Evolutionary conservation across 2,797 vertebrate species (phyloP).

Genomic region (Hephaestus fuliginosus): DNA sequence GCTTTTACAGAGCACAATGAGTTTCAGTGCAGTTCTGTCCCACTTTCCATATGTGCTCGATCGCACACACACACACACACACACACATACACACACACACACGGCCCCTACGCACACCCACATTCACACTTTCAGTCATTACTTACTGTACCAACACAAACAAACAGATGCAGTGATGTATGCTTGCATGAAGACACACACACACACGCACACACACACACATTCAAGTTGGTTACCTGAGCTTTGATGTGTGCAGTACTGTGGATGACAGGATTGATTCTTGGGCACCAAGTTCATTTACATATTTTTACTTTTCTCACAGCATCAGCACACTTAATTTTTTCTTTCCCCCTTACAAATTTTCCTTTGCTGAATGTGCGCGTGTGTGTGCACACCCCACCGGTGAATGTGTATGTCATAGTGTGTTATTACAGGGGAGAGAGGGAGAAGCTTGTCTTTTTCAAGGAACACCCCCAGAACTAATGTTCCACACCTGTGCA

Average conservation of each 20-base stretch:
- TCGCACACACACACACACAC: constrained; percentile 33
- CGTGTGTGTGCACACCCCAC: constrained; percentile 16
- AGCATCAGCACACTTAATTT: constrained; percentile 64
- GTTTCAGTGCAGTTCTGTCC: constrained; percentile 54
- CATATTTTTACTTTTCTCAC: constrained; percentile 83
- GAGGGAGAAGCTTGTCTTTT: constrained; percentile 83
- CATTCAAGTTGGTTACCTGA: constrained; percentile 63
- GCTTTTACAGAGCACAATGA: constrained; percentile 43
- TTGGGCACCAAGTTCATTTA: constrained; percentile 82
- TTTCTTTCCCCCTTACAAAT: constrained; percentile 30
- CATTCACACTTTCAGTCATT: constrained; percentile 38
- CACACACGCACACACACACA: not conserved
- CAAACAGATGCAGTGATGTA: constrained; percentile 32
- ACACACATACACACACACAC: constrained; percentile 26
- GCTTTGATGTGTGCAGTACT: constrained; percentile 74
- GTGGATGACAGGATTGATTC: constrained; percentile 86
- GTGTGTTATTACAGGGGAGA: constrained; percentile 79
- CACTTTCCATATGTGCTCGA: constrained; percentile 46
- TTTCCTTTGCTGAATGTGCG: constrained; percentile 49
- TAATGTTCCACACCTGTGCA: constrained; percentile 92
- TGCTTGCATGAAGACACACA: constrained; percentile 27
- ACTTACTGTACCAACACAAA: constrained; percentile 21
- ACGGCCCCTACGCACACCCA: not conserved
- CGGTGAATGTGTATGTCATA: constrained; percentile 67
- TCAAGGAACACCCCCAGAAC: constrained; percentile 90